phyloP scores from a whole-genome alignment of 2,113 vertebrate genomes.

The Cheirogaleus medius region DNA sequence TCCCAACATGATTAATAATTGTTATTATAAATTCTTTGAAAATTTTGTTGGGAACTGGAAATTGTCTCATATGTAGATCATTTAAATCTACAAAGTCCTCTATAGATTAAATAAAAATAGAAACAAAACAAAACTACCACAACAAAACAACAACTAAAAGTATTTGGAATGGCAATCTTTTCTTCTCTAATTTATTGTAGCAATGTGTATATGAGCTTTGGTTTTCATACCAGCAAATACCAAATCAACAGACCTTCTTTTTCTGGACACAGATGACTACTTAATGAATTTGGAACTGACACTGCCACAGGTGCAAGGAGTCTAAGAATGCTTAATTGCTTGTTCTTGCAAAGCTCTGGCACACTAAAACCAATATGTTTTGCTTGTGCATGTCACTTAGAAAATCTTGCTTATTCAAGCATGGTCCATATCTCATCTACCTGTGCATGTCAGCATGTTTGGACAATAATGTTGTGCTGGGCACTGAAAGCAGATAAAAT shows the following conservation, averaged over 20 bases:
- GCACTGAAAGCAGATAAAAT: not conserved
- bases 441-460: not conserved
- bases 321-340: slow-evolving; percentile 52
- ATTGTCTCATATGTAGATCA: not conserved
- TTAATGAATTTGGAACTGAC: slow-evolving; percentile 71
- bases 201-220: not conserved
- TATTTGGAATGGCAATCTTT: not conserved
- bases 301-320: slow-evolving; percentile 47
- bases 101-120: not conserved
- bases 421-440: not conserved
- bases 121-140: not conserved
- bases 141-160: not conserved
- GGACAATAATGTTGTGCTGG: not conserved
- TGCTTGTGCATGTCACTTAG: not conserved
- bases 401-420: not conserved
- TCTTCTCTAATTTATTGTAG: slow-evolving; percentile 17
- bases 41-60: not conserved
- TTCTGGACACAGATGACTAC: slow-evolving; percentile 53
- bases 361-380: not conserved
- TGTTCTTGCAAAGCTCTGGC: slow-evolving; percentile 47
- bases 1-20: not conserved
- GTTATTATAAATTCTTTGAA: not conserved
- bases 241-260: slow-evolving; percentile 37
- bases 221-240: not conserved
- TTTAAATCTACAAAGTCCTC: not conserved